phyloP scores from a whole-genome alignment of 1,140 invertebrate species.

The Polypedilum vanderplanki region DNA sequence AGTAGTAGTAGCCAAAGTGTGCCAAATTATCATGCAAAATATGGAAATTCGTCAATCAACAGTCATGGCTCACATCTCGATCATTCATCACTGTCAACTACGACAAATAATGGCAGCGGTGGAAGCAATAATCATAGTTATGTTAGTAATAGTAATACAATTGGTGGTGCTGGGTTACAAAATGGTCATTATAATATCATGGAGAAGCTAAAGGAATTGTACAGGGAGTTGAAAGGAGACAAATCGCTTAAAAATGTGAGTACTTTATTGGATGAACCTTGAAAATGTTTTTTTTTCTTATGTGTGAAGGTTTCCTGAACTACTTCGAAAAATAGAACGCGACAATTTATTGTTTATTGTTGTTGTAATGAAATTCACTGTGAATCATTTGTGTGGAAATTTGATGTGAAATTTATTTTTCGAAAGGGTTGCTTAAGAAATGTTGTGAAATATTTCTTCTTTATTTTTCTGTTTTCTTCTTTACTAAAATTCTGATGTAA shows the following conservation, averaged over 20 bases:
- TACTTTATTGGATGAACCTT: background rate
- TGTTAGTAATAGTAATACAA: background rate
- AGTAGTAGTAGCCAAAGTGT: background rate
- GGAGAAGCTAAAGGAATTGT: constrained; percentile 5
- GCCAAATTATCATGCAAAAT: background rate
- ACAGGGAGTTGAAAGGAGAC: background rate
- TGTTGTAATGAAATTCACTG: too few relatives aligned
- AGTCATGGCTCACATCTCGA: background rate
- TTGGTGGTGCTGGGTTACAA: background rate
- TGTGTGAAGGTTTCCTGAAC: too few relatives aligned
- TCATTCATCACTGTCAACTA: background rate
- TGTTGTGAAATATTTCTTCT: too few relatives aligned
- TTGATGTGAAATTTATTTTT: too few relatives aligned
- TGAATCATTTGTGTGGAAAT: too few relatives aligned
- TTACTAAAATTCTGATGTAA: too few relatives aligned
- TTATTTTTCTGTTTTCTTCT: too few relatives aligned
- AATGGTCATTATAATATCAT: constrained; percentile 1
- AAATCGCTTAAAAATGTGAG: background rate
- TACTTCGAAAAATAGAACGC: too few relatives aligned
- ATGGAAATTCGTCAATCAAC: background rate
- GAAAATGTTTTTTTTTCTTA: too few relatives aligned
- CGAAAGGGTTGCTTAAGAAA: too few relatives aligned
- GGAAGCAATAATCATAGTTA: background rate
- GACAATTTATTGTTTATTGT: too few relatives aligned
- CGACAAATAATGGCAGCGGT: background rate